Base-by-base conservation (phyloP, 2,113 vertebrate genomes). In the Malurus alboscapulatus region DNA sequence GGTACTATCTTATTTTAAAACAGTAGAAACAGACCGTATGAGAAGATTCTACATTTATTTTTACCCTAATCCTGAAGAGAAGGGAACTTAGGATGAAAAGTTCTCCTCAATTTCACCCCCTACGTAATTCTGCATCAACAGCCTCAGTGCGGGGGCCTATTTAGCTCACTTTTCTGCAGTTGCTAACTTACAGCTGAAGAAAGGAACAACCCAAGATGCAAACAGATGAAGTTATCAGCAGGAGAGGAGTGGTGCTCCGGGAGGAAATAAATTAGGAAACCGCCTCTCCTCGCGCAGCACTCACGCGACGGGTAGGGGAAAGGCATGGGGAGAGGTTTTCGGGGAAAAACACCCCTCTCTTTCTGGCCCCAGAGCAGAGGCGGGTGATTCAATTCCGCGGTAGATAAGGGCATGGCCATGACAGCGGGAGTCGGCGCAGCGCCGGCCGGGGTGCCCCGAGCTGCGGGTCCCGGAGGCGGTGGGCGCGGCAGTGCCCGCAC, bases 351-450 rank as follows among this genome's bases (percentile, higher is more conserved):
- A 6, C 26, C 19, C 7, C 45, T 22, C 26, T 32, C 9, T 6
- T 6, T 7, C 50, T 5, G 4, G 21, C 22, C 30, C 6, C 53
- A 1, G 20, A 15, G 0, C 44, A n/a, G 42, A 22, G 7, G 17
- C 0, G 17, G 34, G 12, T 17, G 25, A 24, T 30, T 20, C 67
- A 12, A 22, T 7, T 13, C 30, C 12, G 29, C 48, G 6, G 53
- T 2, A 6, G 57, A 20, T 3, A 48, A 4, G 25, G 42, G 29
- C 32, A 12, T 29, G 6, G 55, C 48, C 19, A 10, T 4, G 19
- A 10, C 29, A 0, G 36, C 12, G 8, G 59, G 25, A 44, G 34
- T 44, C 4, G 10, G 21, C 9, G 32, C 29, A 11, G 61, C n/a
- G 11, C 26, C 25, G 22, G 16, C 44, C 24, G 32, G 25, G 29